A percentile compares a stretch with the other conserved stretches of the same genome.
These are phyloP conservation scores for Catharus minimus DNA, from an alignment of 2,113 vertebrate species.

Conservation along the genomic window DNA sequence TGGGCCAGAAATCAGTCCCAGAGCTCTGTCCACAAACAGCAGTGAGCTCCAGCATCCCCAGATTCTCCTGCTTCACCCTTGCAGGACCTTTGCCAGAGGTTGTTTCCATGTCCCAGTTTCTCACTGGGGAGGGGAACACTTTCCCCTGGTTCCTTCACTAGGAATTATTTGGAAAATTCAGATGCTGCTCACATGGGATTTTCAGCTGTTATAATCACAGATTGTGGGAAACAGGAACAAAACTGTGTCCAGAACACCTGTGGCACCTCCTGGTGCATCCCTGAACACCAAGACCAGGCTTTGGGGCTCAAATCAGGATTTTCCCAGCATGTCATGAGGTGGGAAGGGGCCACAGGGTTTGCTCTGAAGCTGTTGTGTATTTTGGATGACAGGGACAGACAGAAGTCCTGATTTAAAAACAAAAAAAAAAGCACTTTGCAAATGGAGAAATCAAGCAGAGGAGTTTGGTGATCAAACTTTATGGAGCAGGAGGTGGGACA, in stretches of 20 bases:
- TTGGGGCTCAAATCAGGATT: neutral
- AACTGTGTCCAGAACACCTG: neutral
- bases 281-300: neutral
- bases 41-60: neutral
- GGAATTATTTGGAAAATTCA: neutral
- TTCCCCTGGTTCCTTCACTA: neutral
- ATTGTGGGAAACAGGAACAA: neutral
- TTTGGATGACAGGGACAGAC: neutral
- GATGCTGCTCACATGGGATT: fast-evolving
- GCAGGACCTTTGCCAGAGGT: neutral
- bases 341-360: neutral
- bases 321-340: fast-evolving
- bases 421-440: neutral
- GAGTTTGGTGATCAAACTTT: neutral
- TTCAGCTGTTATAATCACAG: fast-evolving
- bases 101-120: fast-evolving
- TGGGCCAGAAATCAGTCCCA: neutral
- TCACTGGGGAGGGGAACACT: fast-evolving
- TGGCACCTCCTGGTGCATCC: neutral
- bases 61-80: neutral
- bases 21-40: neutral
- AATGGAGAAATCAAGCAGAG: neutral
- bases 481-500: neutral
- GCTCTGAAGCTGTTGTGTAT: neutral
- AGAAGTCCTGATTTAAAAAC: neutral